Base-by-base conservation (phyloP, 2,797 vertebrate genomes). In the Mormyrops attenuatus region DNA sequence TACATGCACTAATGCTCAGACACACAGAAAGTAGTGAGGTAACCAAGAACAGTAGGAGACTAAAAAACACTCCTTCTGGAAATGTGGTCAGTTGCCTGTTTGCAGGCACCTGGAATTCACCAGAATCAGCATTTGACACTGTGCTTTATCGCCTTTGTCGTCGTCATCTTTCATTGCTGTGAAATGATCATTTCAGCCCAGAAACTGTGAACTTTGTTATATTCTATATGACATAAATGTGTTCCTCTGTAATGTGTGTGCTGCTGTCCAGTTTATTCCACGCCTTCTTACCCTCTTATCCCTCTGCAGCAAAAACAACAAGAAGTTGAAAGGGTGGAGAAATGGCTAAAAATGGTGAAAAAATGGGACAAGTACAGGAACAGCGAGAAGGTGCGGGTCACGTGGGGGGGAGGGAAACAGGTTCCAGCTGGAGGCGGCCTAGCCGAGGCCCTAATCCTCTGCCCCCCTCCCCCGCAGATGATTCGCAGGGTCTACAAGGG, bases 261-360 rank as follows among this genome's bases (percentile, higher is more conserved):
- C 7, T 77, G 1, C 2, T 5, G 30, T 66, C 17, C 13, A 17
- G 30, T 3, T 41, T 13, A 52, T 8, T 6, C n/a, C 15, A n/a
- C 17, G 13, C 49, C 20, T 6, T 13, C 20, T 49, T 13, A 66
- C 5, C 4, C 2, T 38, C 53, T 60, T 22, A 22, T 60, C 26
- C 69, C 11, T 91, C 52, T 41, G 1, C 94, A 98, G 98, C 96
- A 96, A 95, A 98, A 98, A 89, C 96, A 95, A 30, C 96, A 95
- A 88, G 98, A 98, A 92, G 94, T 98, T 0, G 96, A 97, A 91
- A 95, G 97, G 0, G 96, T 97, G 91, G 95, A 96, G 91, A 98
- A 98, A 95, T 98, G 97, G 97, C 92, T 97, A 63, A 98, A 98
- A 95, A 98, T 98, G 98, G 94, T 97, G 93, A 97, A 95, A 93